These are phyloP conservation scores for Lynx canadensis DNA, from an alignment of 2,113 vertebrate genomes.

Conservation along the genomic window DNA sequence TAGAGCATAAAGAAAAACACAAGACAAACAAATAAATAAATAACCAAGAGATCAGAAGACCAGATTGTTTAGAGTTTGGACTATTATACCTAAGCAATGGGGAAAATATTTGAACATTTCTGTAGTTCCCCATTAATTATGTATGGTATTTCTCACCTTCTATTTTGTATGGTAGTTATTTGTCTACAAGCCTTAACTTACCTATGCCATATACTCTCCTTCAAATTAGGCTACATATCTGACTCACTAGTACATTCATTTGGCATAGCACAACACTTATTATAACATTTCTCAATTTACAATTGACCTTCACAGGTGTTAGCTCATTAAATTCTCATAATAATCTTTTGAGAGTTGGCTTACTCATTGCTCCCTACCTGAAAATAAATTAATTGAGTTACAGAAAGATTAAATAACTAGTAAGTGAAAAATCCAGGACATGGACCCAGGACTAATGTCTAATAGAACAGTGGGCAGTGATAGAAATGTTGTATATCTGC, in stretches of 20 bases:
- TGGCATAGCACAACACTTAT: neutral
- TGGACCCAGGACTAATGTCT: neutral
- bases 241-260: neutral
- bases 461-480: neutral
- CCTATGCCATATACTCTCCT: neutral
- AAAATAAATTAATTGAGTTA: slow-evolving; percentile 13
- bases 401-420: neutral
- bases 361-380: neutral
- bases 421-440: neutral
- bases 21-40: neutral
- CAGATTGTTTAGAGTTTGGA: neutral
- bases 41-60: neutral
- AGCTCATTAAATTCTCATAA: neutral
- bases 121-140: neutral
- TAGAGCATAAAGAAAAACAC: neutral
- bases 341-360: neutral
- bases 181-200: neutral
- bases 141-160: neutral
- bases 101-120: neutral
- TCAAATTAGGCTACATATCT: neutral
- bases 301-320: neutral
- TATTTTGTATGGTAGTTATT: neutral
- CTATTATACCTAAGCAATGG: neutral
- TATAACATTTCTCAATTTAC: neutral
- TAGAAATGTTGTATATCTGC: neutral